Base-by-base conservation (phyloP, 2,888 invertebrate genomes). In the Ommatoiulus sabulosus region DNA sequence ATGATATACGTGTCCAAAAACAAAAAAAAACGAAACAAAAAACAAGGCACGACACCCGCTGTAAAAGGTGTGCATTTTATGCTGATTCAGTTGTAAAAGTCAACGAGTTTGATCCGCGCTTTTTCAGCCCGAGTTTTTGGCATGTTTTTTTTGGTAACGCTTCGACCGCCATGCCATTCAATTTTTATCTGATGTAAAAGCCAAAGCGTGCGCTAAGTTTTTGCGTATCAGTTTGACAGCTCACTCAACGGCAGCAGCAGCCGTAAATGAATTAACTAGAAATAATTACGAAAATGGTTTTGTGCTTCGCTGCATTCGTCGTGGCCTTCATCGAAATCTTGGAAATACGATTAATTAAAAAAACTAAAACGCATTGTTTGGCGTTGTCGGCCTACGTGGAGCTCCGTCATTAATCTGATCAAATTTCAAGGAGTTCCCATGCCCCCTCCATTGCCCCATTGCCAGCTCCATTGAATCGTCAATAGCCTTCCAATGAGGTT, bases 31-130 rank as follows among this genome's bases (percentile, higher is more conserved):
- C n/a, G 57, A 15, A 57, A 46, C 6, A 4, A 46, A 17, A n/a
- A 17, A 57, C 57, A 57, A 57, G 57, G 3, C 57, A 57, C 57
- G 57, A 57, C 57, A 57, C 57, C 3, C 3, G n/a, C n/a, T n/a
- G 57, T 57, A 57, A 15, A n/a, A 57, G 80, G 80, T 80, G 80
- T 80, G 80, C 80, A 80, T 35, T 80, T 80, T 80, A 35, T 80
- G 35, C 80, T 80, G 80, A 80, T 80, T 80, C 80, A 80, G 80
- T 80, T 80, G 80, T 80, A 80, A 80, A 80, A 80, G 80, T 80
- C 35, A 80, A 80, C 35, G 35, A 80, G 80, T 80, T 80, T 80
- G 80, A 80, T 80, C 24, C 80, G 35, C 72, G 20, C 80, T 52
- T 52, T 52, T 52, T 52, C 52, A 52, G 52, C 52, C 17, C 35